These are phyloP conservation scores for Botia almorhae DNA, from an alignment of 2,797 vertebrate species.

Conservation along the genomic window DNA sequence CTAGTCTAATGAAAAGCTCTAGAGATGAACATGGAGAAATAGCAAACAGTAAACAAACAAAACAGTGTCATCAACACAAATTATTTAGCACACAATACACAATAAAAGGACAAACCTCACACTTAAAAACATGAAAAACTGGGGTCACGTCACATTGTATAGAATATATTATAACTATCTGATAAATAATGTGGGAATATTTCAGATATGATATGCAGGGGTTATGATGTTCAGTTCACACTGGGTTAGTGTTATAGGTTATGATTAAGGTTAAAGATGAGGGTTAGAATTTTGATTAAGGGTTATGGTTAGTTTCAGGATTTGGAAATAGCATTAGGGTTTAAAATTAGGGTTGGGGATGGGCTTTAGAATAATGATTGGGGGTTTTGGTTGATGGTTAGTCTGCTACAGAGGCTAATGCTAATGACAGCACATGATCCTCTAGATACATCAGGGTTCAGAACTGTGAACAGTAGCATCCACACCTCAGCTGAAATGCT, in stretches of 20 bases:
- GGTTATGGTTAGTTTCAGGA: background rate
- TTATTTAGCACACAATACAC: slow-evolving; percentile 57
- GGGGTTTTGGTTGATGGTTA: slow-evolving; percentile 11
- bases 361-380: background rate
- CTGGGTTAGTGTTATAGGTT: background rate
- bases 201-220: slow-evolving; percentile 27
- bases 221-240: slow-evolving; percentile 25
- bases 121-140: slow-evolving; percentile 55
- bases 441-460: slow-evolving; percentile 30
- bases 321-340: background rate
- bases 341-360: background rate
- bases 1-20: slow-evolving; percentile 26
- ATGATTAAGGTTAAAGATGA: background rate
- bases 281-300: background rate
- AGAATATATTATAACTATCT: slow-evolving; percentile 68
- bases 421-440: slow-evolving; percentile 43
- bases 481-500: slow-evolving; percentile 34
- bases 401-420: slow-evolving; percentile 46
- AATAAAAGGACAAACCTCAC: slow-evolving; percentile 51
- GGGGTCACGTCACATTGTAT: slow-evolving; percentile 69
- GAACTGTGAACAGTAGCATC: slow-evolving; percentile 20
- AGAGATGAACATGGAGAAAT: slow-evolving; percentile 34
- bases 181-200: slow-evolving; percentile 61
- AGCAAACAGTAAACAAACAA: slow-evolving; percentile 25
- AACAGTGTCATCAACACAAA: slow-evolving; percentile 51